Evolutionary conservation across 1,140 invertebrate species (phyloP), one percentile per base, ranked within the genome.

Genomic region (Lordiphosa mommai): DNA sequence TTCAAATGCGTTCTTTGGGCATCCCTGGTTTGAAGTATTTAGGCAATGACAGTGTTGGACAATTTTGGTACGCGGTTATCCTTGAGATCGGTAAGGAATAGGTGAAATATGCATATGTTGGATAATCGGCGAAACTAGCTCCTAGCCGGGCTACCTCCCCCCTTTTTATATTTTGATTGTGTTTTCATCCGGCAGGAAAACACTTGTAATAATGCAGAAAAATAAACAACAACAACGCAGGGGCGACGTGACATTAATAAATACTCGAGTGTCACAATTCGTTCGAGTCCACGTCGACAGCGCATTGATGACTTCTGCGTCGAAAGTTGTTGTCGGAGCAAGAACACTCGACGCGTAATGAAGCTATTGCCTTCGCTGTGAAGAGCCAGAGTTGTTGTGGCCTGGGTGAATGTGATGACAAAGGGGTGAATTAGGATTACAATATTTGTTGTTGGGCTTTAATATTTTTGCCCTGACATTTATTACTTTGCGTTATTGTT

Each of bases 381-480:
- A 33, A 65, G 47, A 27, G 16, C 36, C 14, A 17, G 16, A 48
- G 30, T 20, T 7, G 4, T 23, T 50, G 16, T 10, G 13, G 13
- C 13, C 23, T 7, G 23, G 23, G 1, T n/a, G n/a, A 17, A 17
- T 17, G 10, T 13, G 8, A 51, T 40, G 34, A 64, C 50, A 84
- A 82, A 84, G 57, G 77, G 77, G 72, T 77, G 77, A 60, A 74
- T 47, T 17, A 13, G 72, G 50, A 82, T 76, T 71, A 71, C 53
- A 61, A 65, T 77, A 61, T 56, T 72, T 72, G 50, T 61, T 72
- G 57, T 61, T 72, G 57, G 41, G 65, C 64, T 58, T 57, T 59
- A 59, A 66, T 73, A 80, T 61, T 84, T 72, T 44, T 37, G 51
- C 41, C 23, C 40, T 82, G 77, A 85, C 72, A 84, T 84, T 84